Evolutionary conservation across 30 jellyfish, hydroid and myxozoan genomes (phyloP), one percentile per base, ranked within the genome.

Genomic region (Aurelia aurita complex sp. Pacific): DNA sequence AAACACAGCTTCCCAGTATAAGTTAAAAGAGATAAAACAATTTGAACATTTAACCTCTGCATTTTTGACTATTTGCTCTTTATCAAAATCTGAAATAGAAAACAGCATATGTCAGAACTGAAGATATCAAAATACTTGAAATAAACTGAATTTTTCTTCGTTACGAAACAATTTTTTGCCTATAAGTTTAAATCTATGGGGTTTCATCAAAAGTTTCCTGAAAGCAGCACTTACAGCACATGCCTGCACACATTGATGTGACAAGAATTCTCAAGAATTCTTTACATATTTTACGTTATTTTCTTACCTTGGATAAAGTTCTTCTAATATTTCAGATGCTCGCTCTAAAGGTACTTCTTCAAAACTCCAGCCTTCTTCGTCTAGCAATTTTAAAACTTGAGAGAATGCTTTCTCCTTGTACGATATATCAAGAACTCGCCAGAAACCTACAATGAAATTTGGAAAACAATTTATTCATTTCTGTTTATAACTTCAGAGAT

Each of bases 301-400:
- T 18, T 55, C 69, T 54, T 23, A 92, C 97, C 94, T 54, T 75
- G 98, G 98, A 52, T 75, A 93, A 33, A 93, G 96, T 74, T 93
- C 96, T 62, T 93, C 85, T 50, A 93, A 68, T 12, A 87, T 68
- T 29, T 88, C 85, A 70, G 96, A 88, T 8, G 95, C 80, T 52
- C 68, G 82, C 16, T 64, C 77, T 62, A 87, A 46, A 23, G 98
- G 98, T 9, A 93, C 60, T 62, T 77, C 96, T 52, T 75, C 80
- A 87, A 90, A 76, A n/a, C 83, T 77, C 98, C 98, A 93, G 11
- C 90, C 29, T 57, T 85, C 86, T 75, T 93, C 98, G 33, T 93
- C 97, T 10, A 88, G 50, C 42, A 83, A 54, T 17, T 96, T 88
- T 53, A 93, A 71, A 34, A 93, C 78, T 62, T 87, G 97, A 5